Evolutionary conservation across 2,797 vertebrate genomes (phyloP).

Genomic region (Rhincodon typus): DNA sequence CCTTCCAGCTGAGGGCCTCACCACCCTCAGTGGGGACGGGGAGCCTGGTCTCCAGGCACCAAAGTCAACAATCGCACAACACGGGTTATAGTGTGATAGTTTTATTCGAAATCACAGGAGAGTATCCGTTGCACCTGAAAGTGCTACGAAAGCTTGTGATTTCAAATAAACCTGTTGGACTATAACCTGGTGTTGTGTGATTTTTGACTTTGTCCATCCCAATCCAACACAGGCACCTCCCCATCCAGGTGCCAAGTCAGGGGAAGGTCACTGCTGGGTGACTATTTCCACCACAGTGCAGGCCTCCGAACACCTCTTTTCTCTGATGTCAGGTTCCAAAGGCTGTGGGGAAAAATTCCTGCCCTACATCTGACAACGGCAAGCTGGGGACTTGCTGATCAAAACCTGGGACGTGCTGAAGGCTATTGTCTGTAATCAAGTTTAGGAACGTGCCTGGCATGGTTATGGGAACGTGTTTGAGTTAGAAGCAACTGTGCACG

Average conservation of each 20-base stretch:
- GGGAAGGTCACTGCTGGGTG: neutral
- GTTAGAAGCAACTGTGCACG: neutral
- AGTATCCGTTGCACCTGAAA: too few relatives aligned
- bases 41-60: too few relatives aligned
- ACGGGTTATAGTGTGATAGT: too few relatives aligned
- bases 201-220: too few relatives aligned
- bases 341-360: neutral
- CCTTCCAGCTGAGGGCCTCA: neutral
- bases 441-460: neutral
- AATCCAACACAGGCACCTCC: too few relatives aligned
- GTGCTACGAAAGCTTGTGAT: too few relatives aligned
- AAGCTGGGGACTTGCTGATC: too few relatives aligned
- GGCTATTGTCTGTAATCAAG: neutral
- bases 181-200: too few relatives aligned
- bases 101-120: too few relatives aligned
- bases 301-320: neutral
- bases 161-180: too few relatives aligned
- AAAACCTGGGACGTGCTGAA: neutral
- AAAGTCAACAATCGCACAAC: too few relatives aligned
- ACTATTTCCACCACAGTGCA: neutral
- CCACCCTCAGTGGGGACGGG: neutral
- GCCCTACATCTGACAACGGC: neutral
- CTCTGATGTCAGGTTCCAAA: too few relatives aligned
- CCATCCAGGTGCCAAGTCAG: neutral
- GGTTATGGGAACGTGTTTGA: neutral